Percentiles rank a stretch among this genome's conserved stretches.
Conservation (phyloP, 2,797 vertebrate genomes). For the Falco novaeseelandiae region DNA sequence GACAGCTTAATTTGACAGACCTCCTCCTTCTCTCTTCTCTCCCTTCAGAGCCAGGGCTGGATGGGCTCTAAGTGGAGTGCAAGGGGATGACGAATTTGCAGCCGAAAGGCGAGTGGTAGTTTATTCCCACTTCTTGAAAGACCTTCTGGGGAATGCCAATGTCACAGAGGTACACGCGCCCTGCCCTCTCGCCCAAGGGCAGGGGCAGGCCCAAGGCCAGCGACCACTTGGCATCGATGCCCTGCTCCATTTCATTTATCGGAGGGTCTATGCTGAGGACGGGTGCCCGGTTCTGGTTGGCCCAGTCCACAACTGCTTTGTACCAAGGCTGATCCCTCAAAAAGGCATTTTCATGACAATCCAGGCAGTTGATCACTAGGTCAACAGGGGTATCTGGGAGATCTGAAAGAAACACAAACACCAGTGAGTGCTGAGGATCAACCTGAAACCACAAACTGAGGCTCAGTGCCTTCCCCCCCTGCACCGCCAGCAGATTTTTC, state of each 20-base stretch:
- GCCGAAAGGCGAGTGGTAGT: slow-evolving; percentile 95
- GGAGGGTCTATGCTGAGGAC: slow-evolving; percentile 97
- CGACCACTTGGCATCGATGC: slow-evolving; percentile 96
- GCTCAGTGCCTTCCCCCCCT: neutral
- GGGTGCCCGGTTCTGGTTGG: slow-evolving; percentile 94
- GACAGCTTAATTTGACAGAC: neutral
- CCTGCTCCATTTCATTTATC: slow-evolving; percentile 85
- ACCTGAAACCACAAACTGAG: fast-evolving
- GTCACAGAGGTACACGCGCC: slow-evolving; percentile 94
- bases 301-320: slow-evolving; percentile 93
- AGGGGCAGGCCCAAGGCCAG: slow-evolving; percentile 92
- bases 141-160: slow-evolving; percentile 94
- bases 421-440: fast-evolving
- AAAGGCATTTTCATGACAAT: slow-evolving; percentile 95
- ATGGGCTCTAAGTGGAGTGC: slow-evolving; percentile 84
- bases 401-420: slow-evolving; percentile 76
- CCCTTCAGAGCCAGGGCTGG: neutral
- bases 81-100: slow-evolving; percentile 98
- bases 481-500: neutral
- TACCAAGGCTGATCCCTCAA: slow-evolving; percentile 97
- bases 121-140: slow-evolving; percentile 95
- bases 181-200: slow-evolving; percentile 88
- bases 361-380: slow-evolving; percentile 97
- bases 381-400: slow-evolving; percentile 94
- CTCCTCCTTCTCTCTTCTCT: neutral